Evolutionary conservation across 2,113 vertebrate genomes (phyloP).

Genomic region (Aramus guarauna): DNA sequence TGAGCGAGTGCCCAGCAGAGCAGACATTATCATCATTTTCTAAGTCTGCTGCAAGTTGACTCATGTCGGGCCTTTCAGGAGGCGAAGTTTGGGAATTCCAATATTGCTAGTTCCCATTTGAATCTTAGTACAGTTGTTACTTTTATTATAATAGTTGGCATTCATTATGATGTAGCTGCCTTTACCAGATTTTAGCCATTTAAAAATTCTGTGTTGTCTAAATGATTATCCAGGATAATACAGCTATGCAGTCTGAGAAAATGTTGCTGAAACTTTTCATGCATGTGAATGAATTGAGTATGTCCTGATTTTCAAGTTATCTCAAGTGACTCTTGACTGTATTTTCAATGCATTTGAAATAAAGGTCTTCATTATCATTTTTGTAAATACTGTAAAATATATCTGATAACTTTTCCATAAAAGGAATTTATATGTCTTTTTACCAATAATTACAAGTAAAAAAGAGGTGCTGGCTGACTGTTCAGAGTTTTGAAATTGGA

Average conservation of each 20-base stretch:
- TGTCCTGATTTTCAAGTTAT: neutral
- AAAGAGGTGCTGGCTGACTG: neutral
- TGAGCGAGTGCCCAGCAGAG: neutral
- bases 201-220: neutral
- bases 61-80: neutral
- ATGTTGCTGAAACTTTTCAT: neutral
- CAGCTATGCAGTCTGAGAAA: neutral
- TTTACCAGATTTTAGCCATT: neutral
- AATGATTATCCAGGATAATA: neutral
- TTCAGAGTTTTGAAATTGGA: neutral
- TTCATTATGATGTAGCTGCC: neutral
- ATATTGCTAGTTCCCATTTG: neutral
- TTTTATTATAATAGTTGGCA: neutral
- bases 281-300: neutral
- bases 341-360: neutral
- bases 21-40: neutral
- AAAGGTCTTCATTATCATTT: neutral
- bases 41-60: neutral
- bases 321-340: neutral
- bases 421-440: neutral
- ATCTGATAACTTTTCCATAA: neutral
- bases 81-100: neutral
- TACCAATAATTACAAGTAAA: neutral
- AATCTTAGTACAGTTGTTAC: neutral
- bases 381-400: neutral